phyloP scores from a whole-genome alignment of 2,113 vertebrate species.

The Chionomys nivalis region DNA sequence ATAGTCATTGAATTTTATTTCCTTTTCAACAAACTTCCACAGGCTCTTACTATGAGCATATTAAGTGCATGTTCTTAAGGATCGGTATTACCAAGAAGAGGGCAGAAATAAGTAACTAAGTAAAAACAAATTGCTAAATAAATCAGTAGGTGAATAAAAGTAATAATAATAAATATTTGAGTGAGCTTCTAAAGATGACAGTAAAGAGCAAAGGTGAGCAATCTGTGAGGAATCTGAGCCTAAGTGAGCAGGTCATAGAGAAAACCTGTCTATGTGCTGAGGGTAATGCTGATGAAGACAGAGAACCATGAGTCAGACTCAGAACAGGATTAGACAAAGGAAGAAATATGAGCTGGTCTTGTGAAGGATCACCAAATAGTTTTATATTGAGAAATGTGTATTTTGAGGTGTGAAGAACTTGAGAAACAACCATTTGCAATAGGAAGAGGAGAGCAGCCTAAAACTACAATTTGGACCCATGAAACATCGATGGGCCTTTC shows the following conservation, averaged over 20 bases:
- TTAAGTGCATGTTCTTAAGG: neutral
- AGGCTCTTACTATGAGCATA: neutral
- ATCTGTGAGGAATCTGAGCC: neutral
- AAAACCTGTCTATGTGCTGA: neutral
- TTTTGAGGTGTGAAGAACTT: neutral
- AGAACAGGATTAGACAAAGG: neutral
- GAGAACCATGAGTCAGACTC: neutral
- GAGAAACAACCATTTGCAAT: neutral
- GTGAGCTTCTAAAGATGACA: neutral
- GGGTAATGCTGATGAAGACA: neutral
- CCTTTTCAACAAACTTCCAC: neutral
- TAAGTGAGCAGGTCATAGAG: neutral
- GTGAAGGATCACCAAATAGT: neutral
- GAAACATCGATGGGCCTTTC: neutral
- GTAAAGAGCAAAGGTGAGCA: neutral
- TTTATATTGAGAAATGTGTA: neutral
- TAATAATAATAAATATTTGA: neutral
- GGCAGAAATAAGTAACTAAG: neutral
- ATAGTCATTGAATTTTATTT: neutral
- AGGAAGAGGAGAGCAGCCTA: neutral
- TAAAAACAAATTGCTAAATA: conserved; percentile 15
- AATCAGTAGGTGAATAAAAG: neutral
- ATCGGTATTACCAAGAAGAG: neutral
- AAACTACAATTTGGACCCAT: neutral
- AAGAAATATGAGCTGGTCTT: neutral